A percentile compares a stretch with the other conserved stretches of the same genome.
Conservation (phyloP, 1,140 invertebrate species). For the Leptinotarsa undecemlineata region DNA sequence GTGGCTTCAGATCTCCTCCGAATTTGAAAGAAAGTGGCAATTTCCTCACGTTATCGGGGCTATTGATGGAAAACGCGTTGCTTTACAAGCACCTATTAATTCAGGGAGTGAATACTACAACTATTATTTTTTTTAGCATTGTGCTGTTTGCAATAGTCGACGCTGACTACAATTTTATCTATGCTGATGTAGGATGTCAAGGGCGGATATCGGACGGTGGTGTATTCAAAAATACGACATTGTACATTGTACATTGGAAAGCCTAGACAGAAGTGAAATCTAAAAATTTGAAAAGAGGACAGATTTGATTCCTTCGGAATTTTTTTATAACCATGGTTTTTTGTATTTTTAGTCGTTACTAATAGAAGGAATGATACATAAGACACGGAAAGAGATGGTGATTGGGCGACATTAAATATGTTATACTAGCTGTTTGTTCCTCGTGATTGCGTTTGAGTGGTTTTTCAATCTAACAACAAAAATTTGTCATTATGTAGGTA, state of each 20-base stretch:
- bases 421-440: no score
- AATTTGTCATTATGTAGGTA: no score
- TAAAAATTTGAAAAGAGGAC: no score
- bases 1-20: background rate
- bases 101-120: conserved; percentile 58
- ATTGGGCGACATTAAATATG: no score
- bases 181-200: conserved; percentile 54
- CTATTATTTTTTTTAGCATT: conserved; percentile 59
- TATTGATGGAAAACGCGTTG: conserved; percentile 46
- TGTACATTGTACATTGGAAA: conserved; percentile 32
- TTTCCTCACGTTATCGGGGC: conserved; percentile 35
- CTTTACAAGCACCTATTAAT: conserved; percentile 50
- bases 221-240: conserved; percentile 29
- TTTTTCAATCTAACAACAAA: no score
- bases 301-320: no score
- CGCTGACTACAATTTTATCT: conserved; percentile 57
- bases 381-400: no score
- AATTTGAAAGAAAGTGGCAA: conserved; percentile 33
- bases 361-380: no score
- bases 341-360: no score
- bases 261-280: no score
- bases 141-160: conserved; percentile 59
- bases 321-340: no score
- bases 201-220: conserved; percentile 54
- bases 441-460: no score